Base-by-base conservation (phyloP, 1,140 invertebrate species). In the Zaprionus lachaisei region DNA sequence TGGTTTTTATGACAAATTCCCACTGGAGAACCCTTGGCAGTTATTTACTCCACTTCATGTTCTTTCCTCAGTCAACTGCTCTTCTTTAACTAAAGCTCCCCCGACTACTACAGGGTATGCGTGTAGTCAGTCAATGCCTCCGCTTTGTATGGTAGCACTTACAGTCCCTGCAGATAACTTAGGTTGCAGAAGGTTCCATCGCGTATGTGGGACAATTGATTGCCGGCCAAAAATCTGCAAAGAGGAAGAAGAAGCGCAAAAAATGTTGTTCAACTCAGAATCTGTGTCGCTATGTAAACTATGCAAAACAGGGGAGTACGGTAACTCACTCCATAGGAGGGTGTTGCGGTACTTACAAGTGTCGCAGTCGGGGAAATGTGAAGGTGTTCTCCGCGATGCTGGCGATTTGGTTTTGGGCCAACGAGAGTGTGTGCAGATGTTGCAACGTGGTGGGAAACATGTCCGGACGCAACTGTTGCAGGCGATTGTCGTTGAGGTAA, bases 201-300 rank as follows among this genome's bases (percentile, higher is more conserved):
- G 47, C 80, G 73, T 64, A 93, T 73, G 47, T 84, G 58, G 11
- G 70, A 79, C 34, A 93, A 76, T 55, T 82, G 75, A 86, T 93
- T 93, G 71, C 84, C 92, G 17, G 93, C 90, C 67, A 93, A 67
- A 80, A 92, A 93, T 83, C 93, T 93, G 68, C 24, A 84, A 83
- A 20, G 28, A 58, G 37, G 61, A n/a, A 22, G 28, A 58, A 41
- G 63, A 20, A n/a, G 14, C 31, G n/a, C n/a, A 20, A 44, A 44
- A 68, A 62, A 54, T 37, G 60, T 57, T 44, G 72, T 26, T 38
- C 14, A 34, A 34, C 37, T 61, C 20, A 72, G 66, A 58, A 56
- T 24, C 31, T 38, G 34, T 58, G n/a, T 12, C 9, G 22, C 34
- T 28, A 58, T 73, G 34, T 28, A n/a, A 37, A 61, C 49, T 70